Evolutionary conservation across 2,888 invertebrate genomes (phyloP), one percentile per base, ranked within the genome.

Genomic region (Phaonia tiefii): DNA sequence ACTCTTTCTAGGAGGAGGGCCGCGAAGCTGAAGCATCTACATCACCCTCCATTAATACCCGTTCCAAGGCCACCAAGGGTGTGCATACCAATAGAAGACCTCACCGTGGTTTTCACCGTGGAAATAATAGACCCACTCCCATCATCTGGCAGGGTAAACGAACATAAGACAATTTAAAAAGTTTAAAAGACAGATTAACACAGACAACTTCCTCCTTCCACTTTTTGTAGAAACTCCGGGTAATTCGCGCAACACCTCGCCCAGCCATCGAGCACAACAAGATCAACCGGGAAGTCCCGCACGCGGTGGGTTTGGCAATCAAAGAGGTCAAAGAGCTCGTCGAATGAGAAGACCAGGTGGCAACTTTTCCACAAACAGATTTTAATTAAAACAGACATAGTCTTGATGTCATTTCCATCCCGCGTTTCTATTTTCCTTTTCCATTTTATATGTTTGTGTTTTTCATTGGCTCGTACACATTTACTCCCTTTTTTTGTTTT

Each of bases 11-110:
- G 89, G 95, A 96, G 88, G 96, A 96, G 87, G 96, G 95, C 2
- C 93, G 96, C 67, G 96, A 96, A 91, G 96, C 96, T 1, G 96
- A 96, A 89, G 96, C 96, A 1, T 93, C 93, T 82, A 87, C 90
- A n/a, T 92, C 92, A 0, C 93, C 93, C 1, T 93, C 93, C 20
- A 92, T 92, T 63, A 93, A 93, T 82, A 93, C 93, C 3, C 90
- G 93, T 0, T 90, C 88, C 1, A 91, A 91, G 15, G 86, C 89
- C 75, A 74, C 89, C 84, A 84, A 90, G 84, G 84, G 89, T 13
- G 84, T 87, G 78, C 89, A 87, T 49, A 88, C 89, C 37, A 86
- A 91, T 74, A 86, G 89, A 44, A 87, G 90, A n/a, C 84, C 87
- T 83, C 44, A 88, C 84, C 86, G 91, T 86, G 83, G 88, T 85